Evolutionary conservation across 2,888 invertebrate genomes (phyloP).

Genomic region (Nemoura dubitans): DNA sequence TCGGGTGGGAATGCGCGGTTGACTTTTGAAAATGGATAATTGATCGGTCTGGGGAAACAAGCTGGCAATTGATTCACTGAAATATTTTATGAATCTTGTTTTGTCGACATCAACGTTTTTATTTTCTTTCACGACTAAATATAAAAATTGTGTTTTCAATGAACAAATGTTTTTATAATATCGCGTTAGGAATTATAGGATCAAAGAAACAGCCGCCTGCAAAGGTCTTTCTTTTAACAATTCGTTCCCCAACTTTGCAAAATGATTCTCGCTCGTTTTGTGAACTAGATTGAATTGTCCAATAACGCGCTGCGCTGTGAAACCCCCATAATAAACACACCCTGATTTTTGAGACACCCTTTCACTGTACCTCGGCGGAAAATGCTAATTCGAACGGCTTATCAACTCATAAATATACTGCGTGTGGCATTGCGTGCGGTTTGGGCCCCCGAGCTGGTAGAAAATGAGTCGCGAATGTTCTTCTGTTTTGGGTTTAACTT

Average conservation of each 20-base stretch:
- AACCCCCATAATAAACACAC: not conserved
- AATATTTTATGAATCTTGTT: not conserved
- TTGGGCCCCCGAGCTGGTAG: not conserved
- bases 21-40: not conserved
- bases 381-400: not conserved
- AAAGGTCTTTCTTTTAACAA: not conserved
- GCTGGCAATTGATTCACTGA: not conserved
- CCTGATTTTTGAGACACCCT: not conserved
- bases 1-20: not conserved
- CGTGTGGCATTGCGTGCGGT: not conserved
- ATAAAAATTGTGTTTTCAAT: not conserved
- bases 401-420: conserved; percentile 12
- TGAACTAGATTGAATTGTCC: not conserved
- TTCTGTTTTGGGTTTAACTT: not conserved
- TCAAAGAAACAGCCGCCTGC: not conserved
- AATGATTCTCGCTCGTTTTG: not conserved
- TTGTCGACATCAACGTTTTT: not conserved
- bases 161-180: not conserved
- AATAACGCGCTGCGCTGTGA: not conserved
- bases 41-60: not conserved
- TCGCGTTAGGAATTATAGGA: not conserved
- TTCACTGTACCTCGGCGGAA: not conserved
- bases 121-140: not conserved
- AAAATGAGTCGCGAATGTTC: conserved; percentile 1
- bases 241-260: not conserved